Base-by-base conservation (phyloP, 2,888 invertebrate genomes). In the Latrodectus elegans region DNA sequence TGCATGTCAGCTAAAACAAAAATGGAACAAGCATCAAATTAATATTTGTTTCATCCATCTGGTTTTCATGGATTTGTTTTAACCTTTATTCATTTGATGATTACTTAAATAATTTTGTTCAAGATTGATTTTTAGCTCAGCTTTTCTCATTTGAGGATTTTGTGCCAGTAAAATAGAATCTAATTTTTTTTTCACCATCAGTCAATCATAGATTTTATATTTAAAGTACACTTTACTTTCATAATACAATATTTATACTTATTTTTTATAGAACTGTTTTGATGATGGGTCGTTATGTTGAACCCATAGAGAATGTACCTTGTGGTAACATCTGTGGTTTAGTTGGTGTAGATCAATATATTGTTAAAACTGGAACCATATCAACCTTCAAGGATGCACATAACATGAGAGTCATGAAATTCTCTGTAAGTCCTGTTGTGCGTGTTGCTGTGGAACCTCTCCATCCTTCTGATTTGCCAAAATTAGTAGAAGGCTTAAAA, bases 201-300 rank as follows among this genome's bases (percentile, higher is more conserved):
- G 1, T 1, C 22, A 22, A 22, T 22, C 1, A 22, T 22, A 22
- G 22, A 1, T 22, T 22, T 22, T 1, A 22, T 22, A 1, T 22
- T 22, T 22, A 22, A 22, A 22, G 22, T 22, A 22, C 0, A 22
- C 22, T 22, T 22, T 22, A 1, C 22, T 22, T 22, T 22, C 22
- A 22, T 22, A 22, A 22, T 22, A 22, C 22, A 22, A 22, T 22
- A 68, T 60, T 53, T 22, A 68, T 17, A 14, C 22, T 38, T 64
- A 60, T 55, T 49, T 68, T 78, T 78, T 90, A 73, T 89, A 93
- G 99, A 93, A 99, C 99, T 89, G 98, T 99, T 92, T 95, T 99
- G 92, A 99, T 99, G 99, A 99, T 99, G 99, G 99, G 99, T 90
- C 97, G 99, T 94, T 99, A 99, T 92, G 97, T 97, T 89, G 99